A percentile compares a stretch with the other conserved stretches of the same genome.
Evolutionary conservation across 2,888 invertebrate species (phyloP).

Genomic region (Sympetrum striolatum): DNA sequence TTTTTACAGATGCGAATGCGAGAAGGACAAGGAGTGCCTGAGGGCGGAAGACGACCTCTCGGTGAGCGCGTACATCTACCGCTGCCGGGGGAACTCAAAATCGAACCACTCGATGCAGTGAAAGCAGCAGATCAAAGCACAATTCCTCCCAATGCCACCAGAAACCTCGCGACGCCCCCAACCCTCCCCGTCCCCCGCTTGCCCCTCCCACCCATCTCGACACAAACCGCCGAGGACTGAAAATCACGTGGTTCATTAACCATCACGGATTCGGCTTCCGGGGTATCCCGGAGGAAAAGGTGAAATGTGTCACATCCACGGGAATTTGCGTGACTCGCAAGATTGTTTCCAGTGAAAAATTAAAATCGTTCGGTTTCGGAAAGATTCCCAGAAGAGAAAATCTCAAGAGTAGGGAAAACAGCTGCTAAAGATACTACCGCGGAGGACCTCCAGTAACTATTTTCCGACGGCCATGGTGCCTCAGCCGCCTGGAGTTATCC

Average conservation of each 20-base stretch:
- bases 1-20: constrained; percentile 63
- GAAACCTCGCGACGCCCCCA: not conserved
- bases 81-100: constrained; percentile 57
- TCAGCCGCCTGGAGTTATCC: not conserved
- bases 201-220: not conserved
- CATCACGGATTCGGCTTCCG: not conserved
- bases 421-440: not conserved
- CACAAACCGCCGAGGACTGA: not conserved
- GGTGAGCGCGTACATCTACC: constrained; percentile 67
- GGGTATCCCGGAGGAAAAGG: not conserved
- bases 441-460: not conserved
- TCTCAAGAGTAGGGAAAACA: not conserved
- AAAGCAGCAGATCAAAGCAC: constrained; percentile 4
- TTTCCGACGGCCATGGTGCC: not conserved
- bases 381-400: not conserved
- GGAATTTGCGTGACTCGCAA: not conserved
- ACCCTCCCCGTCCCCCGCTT: not conserved
- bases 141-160: not conserved
- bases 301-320: not conserved
- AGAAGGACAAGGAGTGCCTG: constrained; percentile 60
- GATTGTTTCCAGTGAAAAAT: not conserved
- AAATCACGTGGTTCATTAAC: not conserved
- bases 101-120: not conserved
- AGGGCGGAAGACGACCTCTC: constrained; percentile 66
- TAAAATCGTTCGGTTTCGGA: not conserved